Base-by-base conservation (phyloP, 2,113 vertebrate species). In the Terrapene triunguis region DNA sequence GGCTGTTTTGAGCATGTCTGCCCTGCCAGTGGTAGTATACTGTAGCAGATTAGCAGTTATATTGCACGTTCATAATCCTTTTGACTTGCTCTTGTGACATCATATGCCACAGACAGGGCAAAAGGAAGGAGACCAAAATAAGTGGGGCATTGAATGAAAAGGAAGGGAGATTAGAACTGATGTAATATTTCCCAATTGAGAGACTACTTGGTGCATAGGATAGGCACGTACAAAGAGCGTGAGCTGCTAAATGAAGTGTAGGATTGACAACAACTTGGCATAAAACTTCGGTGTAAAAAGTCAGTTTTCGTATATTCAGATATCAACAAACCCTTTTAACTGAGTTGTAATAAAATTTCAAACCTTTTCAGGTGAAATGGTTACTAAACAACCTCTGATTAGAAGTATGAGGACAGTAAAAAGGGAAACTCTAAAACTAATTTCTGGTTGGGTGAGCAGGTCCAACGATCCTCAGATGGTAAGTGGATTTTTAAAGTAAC, bases 321-420 rank as follows among this genome's bases (percentile, higher is more conserved):
- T 80, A 81, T 53, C 9, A 42, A 38, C 13, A 57, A 11, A 44
- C 42, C 27, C 3, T 14, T 2, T 48, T 59, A 44, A 29, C 3
- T 0, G 13, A 1, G 72, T 82, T 96, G 89, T 96, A 80, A 29
- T 57, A 88, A 79, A n/a, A 42, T 84, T 95, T 80, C 57, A 91
- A 94, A 89, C 55, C 76, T 97, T 86, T 98, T 53, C 98, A 99
- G 99, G 99, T 96, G 99, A 99, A 97, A 99, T 99, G 99, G 99
- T 99, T 95, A 99, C 99, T 54, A 99, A 99, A 91, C 99, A 99
- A 97, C 99, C 99, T 8, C 93, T 99, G 97, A 99, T 99, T 97
- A 98, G 99, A 98, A 99, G 99, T 98, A 99, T 99, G 99, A 98
- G 99, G 96, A 99, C 99, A 51, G 99, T 99, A 92, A 99, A 99